Percentiles rank a stretch among this genome's conserved stretches.
phyloP scores from a whole-genome alignment of 2,797 vertebrate genomes.

The Alosa sapidissima region DNA sequence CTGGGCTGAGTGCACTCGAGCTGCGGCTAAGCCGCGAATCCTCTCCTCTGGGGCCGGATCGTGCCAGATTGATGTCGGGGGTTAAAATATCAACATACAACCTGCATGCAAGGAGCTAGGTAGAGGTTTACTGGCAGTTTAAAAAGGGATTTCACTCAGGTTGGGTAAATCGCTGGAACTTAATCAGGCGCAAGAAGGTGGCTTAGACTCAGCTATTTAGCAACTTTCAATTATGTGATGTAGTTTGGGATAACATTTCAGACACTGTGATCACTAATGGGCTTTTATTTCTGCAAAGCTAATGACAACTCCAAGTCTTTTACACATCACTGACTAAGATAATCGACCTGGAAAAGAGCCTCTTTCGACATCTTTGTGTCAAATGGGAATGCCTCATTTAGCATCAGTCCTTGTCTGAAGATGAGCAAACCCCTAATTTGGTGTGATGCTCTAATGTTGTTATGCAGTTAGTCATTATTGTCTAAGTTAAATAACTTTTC shows the following conservation, averaged over 20 bases:
- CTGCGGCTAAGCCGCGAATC: neutral
- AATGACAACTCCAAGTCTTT: neutral
- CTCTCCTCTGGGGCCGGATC: neutral
- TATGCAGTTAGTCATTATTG: neutral
- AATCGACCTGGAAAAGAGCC: neutral
- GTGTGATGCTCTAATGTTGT: neutral
- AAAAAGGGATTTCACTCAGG: neutral
- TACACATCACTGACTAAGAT: constrained; percentile 6
- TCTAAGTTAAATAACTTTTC: neutral
- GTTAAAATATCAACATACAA: constrained; percentile 13
- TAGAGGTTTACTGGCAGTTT: neutral
- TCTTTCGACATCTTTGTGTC: constrained; percentile 13
- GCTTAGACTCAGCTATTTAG: neutral
- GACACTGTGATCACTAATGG: neutral
- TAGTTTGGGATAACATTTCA: neutral
- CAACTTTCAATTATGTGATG: neutral
- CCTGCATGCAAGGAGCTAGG: neutral
- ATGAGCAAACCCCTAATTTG: neutral
- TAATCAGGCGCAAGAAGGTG: neutral
- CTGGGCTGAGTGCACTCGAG: neutral
- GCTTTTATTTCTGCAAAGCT: neutral
- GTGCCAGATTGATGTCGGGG: neutral
- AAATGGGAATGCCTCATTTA: constrained; percentile 3
- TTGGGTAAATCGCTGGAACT: neutral
- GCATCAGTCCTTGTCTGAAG: neutral